Percentiles rank a stretch among this genome's conserved stretches.
Evolutionary conservation across 2,888 invertebrate genomes (phyloP).

Genomic region (Oxyteleia sp.): DNA sequence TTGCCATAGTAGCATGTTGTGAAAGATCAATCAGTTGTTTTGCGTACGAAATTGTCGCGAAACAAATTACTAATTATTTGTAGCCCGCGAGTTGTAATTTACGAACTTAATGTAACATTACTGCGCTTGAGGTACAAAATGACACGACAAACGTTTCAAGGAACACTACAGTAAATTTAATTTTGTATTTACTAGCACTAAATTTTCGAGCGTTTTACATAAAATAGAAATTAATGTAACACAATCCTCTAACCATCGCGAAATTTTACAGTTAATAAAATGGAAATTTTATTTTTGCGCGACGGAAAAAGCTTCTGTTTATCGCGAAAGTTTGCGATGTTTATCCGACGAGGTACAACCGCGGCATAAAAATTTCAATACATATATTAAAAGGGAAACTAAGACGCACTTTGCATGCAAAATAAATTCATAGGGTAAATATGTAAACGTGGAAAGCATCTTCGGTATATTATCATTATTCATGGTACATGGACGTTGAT

Average conservation of each 20-base stretch:
- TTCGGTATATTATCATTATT: conserved; percentile 46
- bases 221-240: neutral
- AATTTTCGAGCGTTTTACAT: conserved; percentile 8
- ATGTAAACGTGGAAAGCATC: conserved; percentile 50
- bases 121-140: conserved; percentile 4
- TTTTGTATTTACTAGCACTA: conserved; percentile 7
- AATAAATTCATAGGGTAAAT: conserved; percentile 49
- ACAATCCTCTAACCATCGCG: neutral
- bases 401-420: conserved; percentile 47
- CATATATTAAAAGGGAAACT: conserved; percentile 37
- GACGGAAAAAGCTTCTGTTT: neutral
- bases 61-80: neutral
- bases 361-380: conserved; percentile 37
- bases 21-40: neutral
- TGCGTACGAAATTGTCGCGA: neutral
- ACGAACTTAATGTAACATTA: neutral
- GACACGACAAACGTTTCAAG: conserved; percentile 15
- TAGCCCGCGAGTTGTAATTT: neutral
- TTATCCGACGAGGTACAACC: conserved; percentile 19
- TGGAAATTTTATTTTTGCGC: neutral
- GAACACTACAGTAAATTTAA: conserved; percentile 17
- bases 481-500: conserved; percentile 44
- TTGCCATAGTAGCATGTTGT: no score
- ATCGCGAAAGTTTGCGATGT: conserved; percentile 12
- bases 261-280: neutral